These are phyloP conservation scores for Blomia tropicalis DNA, from an alignment of 2,888 invertebrate genomes.

Conservation along the genomic window DNA sequence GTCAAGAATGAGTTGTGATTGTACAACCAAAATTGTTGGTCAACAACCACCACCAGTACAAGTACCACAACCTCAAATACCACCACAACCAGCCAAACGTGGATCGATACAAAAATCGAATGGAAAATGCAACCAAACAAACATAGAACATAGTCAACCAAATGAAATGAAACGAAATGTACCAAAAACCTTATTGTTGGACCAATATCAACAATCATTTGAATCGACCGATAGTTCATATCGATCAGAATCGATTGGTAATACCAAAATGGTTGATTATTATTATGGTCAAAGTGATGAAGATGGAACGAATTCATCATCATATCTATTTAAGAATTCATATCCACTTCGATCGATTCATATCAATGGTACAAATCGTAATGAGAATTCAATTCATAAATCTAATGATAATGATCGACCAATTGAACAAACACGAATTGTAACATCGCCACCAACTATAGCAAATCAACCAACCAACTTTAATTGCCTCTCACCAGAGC, in stretches of 20 bases:
- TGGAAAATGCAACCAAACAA: too few relatives aligned
- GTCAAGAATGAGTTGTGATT: background rate
- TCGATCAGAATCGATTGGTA: background rate
- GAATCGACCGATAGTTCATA: background rate
- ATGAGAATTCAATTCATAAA: background rate
- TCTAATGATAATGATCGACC: background rate
- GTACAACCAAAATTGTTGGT: background rate
- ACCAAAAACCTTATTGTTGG: background rate
- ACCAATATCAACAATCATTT: background rate
- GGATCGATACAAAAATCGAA: background rate
- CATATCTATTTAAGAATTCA: background rate
- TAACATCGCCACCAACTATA: too few relatives aligned
- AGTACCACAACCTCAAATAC: background rate
- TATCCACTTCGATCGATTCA: background rate
- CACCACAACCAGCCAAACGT: background rate
- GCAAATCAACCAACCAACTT: background rate
- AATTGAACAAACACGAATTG: too few relatives aligned
- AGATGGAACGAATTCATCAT: too few relatives aligned
- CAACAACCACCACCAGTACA: background rate
- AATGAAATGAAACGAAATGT: background rate
- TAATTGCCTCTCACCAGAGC: background rate
- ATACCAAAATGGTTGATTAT: background rate
- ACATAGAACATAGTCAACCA: background rate
- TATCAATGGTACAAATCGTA: background rate
- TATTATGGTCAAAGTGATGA: conserved; percentile 6